A percentile compares a stretch with the other conserved stretches of the same genome.
Conservation (phyloP, 2,888 invertebrate genomes). For the Didymodactylos carnosus region DNA sequence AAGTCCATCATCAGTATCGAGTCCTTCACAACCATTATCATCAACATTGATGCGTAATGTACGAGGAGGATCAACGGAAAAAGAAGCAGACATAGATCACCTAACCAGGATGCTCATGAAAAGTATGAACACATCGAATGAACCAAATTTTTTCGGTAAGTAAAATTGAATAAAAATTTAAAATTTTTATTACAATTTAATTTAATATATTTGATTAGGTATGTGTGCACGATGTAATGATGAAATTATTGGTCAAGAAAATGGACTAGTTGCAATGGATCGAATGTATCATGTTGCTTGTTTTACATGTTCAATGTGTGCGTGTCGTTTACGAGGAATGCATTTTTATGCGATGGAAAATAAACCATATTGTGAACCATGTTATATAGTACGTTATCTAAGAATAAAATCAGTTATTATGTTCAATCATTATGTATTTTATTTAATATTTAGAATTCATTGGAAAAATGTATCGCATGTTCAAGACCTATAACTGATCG, state of each 20-base stretch:
- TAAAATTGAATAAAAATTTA: background rate
- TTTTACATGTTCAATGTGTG: constrained; percentile 74
- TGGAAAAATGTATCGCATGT: constrained; percentile 94
- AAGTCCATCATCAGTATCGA: background rate
- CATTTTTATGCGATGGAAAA: constrained; percentile 80
- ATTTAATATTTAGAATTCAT: constrained; percentile 46
- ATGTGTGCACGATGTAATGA: constrained; percentile 52
- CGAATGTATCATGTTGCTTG: constrained; percentile 83
- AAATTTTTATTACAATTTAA: background rate
- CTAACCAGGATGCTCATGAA: background rate
- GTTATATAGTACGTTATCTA: constrained; percentile 52
- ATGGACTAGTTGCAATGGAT: constrained; percentile 93
- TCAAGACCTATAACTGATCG: constrained; percentile 76
- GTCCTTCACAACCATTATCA: too few relatives aligned
- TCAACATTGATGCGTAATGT: background rate
- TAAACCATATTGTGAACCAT: constrained; percentile 81
- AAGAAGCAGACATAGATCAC: background rate
- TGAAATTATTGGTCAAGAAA: constrained; percentile 73
- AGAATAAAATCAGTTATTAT: background rate
- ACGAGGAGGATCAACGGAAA: background rate
- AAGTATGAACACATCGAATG: background rate
- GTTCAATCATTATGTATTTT: constrained; percentile 8
- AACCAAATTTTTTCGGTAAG: background rate
- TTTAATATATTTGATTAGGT: background rate
- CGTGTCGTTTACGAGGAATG: constrained; percentile 61